Evolutionary conservation across 2,888 invertebrate genomes (phyloP).

Genomic region (Cetonia aurata): DNA sequence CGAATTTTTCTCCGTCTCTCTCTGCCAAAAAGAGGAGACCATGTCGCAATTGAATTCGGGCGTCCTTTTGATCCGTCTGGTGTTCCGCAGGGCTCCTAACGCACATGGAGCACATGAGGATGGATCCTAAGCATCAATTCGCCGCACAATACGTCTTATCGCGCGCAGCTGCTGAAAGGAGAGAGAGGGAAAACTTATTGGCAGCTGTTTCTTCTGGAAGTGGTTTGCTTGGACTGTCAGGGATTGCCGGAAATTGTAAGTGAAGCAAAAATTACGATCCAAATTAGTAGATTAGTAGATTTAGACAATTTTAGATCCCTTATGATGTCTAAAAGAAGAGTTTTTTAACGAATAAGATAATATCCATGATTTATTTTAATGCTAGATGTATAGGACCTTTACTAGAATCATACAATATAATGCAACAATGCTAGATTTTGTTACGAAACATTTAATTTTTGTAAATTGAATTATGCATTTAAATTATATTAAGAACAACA

Average conservation of each 20-base stretch:
- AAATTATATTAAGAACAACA: too few species aligned
- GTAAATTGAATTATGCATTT: too few species aligned
- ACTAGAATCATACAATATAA: too few species aligned
- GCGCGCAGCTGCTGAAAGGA: constrained; percentile 89
- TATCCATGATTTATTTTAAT: too few species aligned
- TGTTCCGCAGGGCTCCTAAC: constrained; percentile 82
- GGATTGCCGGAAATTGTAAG: constrained; percentile 60
- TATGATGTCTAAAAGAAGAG: neutral
- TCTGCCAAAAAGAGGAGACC: too few species aligned
- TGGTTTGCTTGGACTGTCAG: constrained; percentile 74
- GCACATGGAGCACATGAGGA: constrained; percentile 97
- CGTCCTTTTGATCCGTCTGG: neutral
- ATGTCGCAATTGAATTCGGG: neutral
- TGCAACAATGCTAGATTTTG: too few species aligned
- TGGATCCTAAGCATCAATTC: constrained; percentile 97
- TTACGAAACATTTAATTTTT: too few species aligned
- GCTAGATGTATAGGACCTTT: too few species aligned
- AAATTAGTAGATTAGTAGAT: too few species aligned
- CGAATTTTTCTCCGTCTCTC: too few species aligned
- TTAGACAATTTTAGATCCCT: neutral
- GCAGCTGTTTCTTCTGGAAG: constrained; percentile 72
- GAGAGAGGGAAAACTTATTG: constrained; percentile 84
- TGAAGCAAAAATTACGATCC: neutral
- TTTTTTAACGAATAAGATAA: too few species aligned
- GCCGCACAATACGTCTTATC: constrained; percentile 94